Evolutionary conservation across 2,888 invertebrate genomes (phyloP), one percentile per base, ranked within the genome.

Genomic region (Embidobia sp.): DNA sequence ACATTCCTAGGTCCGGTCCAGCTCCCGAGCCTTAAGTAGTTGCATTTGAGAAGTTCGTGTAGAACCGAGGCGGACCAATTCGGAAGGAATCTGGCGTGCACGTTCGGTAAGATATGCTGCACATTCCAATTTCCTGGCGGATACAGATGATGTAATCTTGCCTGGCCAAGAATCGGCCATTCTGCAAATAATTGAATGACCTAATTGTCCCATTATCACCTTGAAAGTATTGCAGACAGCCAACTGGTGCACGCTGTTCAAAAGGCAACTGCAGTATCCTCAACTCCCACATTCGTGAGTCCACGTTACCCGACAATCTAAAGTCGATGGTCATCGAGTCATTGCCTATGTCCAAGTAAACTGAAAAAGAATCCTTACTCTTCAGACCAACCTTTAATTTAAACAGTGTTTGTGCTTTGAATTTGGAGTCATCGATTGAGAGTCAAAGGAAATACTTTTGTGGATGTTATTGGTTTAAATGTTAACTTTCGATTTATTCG

Each of bases 131-230:
- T 83, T 93, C 94, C 81, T 94, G 93, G 2, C 95, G 90, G 78
- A 96, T 91, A 85, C 96, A 96, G 4, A 95, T 92, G 51, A 92
- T 92, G 90, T 96, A 96, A 81, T 95, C 93, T 85, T 96, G 96
- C 78, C 93, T 91, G 0, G 96, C 94, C 18, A 96, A 90, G 85
- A 95, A 95, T 0, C 96, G 92, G 0, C 96, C 96, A 84, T 96
- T 96, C 18, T 94, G 93, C 0, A 95, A 94, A 86, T 94, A 96
- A 89, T 96, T 96, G 89, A 96, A 94, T 0, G 95, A 95, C 89
- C 93, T 93, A 75, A 95, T 91, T 6, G 90, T 86, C 89, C 94
- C 94, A 82, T 92, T 93, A 1, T 89, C 84, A 5, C 91, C 91
- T 0, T 92, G 93, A 83, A 92, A 93, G 84, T 95, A 95, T 88